Conservation (phyloP, 2,113 vertebrate genomes). For the Leptodactylus fuscus region DNA sequence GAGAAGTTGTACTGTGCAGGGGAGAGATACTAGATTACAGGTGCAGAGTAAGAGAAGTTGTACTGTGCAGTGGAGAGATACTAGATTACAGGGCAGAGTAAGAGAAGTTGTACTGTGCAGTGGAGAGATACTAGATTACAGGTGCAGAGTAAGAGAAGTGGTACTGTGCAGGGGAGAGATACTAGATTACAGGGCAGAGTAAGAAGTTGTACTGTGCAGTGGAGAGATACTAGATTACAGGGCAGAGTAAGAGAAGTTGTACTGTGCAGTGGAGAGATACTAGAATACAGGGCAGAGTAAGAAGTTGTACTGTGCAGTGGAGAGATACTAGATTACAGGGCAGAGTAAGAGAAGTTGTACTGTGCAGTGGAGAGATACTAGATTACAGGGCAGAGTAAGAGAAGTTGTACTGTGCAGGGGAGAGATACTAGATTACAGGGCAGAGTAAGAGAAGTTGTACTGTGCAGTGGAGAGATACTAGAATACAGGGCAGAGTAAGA, state of each 20-base stretch:
- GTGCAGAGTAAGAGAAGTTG: not conserved
- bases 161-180: not conserved
- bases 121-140: too few relatives aligned
- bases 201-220: not conserved
- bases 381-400: not conserved
- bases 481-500: too few relatives aligned
- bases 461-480: not conserved
- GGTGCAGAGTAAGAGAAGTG: not conserved
- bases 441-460: not conserved
- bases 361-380: not conserved
- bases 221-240: not conserved
- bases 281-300: too few relatives aligned
- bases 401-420: not conserved
- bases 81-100: not conserved
- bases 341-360: not conserved
- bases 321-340: too few relatives aligned
- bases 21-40: not conserved
- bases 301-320: too few relatives aligned
- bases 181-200: not conserved
- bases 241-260: not conserved
- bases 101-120: not conserved
- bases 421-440: not conserved
- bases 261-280: not conserved
- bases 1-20: not conserved
- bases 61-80: not conserved